Conservation (phyloP, 2,797 vertebrate species). For the Muraenolepis orangiensis region DNA sequence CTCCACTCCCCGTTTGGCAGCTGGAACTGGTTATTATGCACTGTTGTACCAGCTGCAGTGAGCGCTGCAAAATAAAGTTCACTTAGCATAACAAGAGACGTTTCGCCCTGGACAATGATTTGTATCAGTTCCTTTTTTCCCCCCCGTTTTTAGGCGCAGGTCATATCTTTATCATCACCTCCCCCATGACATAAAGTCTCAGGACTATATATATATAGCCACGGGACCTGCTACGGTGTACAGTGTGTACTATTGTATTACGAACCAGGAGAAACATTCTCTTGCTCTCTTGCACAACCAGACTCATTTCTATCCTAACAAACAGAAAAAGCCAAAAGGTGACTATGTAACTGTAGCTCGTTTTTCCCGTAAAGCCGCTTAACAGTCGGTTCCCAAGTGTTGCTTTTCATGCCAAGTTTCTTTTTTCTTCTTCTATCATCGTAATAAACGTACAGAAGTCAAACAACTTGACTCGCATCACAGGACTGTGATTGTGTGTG, state of each 20-base stretch:
- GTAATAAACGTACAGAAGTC: neutral
- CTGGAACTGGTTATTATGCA: conserved; percentile 13
- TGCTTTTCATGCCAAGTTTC: neutral
- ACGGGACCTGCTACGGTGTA: neutral
- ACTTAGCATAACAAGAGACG: neutral
- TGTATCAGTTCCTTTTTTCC: neutral
- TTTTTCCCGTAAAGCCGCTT: neutral
- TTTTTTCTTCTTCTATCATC: neutral
- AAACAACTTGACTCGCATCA: neutral
- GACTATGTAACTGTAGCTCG: neutral
- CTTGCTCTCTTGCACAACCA: neutral
- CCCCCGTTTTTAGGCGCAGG: too few relatives aligned
- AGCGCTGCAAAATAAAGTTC: neutral
- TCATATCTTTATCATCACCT: neutral
- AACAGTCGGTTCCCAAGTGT: neutral
- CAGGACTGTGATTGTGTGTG: neutral
- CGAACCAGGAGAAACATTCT: too few relatives aligned
- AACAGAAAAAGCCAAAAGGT: neutral
- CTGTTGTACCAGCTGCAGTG: conserved; percentile 22
- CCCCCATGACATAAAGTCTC: neutral
- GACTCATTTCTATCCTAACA: neutral
- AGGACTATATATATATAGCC: neutral
- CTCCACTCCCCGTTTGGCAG: conserved; percentile 2
- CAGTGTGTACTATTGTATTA: neutral
- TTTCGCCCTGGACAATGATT: neutral